Evolutionary conservation across 2,113 vertebrate species (phyloP), one percentile per base, ranked within the genome.

Genomic region (Otus sunia): DNA sequence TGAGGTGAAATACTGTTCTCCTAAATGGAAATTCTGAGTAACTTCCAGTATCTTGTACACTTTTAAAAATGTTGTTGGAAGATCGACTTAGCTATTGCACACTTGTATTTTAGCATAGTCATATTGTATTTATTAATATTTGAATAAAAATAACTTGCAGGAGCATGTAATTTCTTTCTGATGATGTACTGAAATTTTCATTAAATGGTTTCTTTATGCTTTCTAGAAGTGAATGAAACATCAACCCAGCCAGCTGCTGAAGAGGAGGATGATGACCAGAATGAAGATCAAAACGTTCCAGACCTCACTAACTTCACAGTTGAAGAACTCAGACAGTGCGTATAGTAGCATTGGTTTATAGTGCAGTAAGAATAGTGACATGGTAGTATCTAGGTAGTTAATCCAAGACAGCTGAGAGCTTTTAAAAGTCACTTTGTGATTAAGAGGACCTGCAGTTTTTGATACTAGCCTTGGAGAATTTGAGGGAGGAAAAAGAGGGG

Each of bases 311-410:
- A 98, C 97, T 99, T 99, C 97, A 94, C 92, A 73, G 95, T 99
- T 50, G 99, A 99, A 60, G 98, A 99, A 92, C 98, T 99, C 88
- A 99, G 99, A 98, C 99, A 98, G 99, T 99, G 97, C 94, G 99
- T 98, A 95, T 82, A 85, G 39, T 75, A 67, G 86, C 86, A 60
- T 19, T 68, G 66, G 21, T 66, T 74, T 53, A 45, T 5, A 25
- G 27, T 41, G 39, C 43, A 69, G 22, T 75, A 50, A 43, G 21
- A 52, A 4, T 67, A 43, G 82, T 1, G 21, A 26, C 2, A 4
- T 19, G 17, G 41, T 39, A 15, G 11, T 58, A 59, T 76, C 29
- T 43, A 21, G 10, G 3, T 49, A 47, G n/a, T 74, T 84, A 52
- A 53, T 58, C 32, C 37, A 34, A 74, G 52, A 10, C 30, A 88